Conservation (phyloP, 2,797 vertebrate genomes). For the Saxicola maurus region DNA sequence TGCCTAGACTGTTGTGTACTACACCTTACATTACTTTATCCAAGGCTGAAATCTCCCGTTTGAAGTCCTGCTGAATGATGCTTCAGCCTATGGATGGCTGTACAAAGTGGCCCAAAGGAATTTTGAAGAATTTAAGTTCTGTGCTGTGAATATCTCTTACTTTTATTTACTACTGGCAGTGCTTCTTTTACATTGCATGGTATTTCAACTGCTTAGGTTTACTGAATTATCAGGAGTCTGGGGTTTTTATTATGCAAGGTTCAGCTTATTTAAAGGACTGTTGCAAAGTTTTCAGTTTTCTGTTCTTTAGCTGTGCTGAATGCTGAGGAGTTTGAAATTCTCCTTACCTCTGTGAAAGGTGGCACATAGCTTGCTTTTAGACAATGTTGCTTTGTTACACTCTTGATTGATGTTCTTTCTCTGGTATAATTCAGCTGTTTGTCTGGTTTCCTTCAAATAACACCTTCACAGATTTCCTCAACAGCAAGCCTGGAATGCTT, state of each 20-base stretch:
- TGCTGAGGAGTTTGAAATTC: not conserved
- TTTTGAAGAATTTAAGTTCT: not conserved
- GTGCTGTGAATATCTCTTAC: not conserved
- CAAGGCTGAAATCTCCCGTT: not conserved
- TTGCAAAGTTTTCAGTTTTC: not conserved
- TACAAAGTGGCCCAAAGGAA: not conserved
- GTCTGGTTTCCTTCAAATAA: not conserved
- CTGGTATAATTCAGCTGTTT: conserved; percentile 1
- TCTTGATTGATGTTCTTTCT: not conserved
- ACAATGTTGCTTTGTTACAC: not conserved
- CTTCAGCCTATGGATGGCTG: not conserved
- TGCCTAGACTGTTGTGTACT: not conserved
- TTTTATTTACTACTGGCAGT: not conserved
- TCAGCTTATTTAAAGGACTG: not conserved
- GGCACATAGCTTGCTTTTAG: not conserved
- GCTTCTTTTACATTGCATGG: not conserved
- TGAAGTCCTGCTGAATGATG: not conserved
- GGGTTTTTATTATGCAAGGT: not conserved
- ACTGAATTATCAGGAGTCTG: not conserved
- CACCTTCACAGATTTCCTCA: not conserved
- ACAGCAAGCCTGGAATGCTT: not conserved
- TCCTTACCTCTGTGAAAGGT: not conserved
- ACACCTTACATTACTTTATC: not conserved
- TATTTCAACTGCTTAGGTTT: not conserved
- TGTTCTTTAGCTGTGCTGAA: not conserved